These are phyloP conservation scores for Odontomyia ornata DNA, from an alignment of 2,888 invertebrate genomes.

Conservation along the genomic window DNA sequence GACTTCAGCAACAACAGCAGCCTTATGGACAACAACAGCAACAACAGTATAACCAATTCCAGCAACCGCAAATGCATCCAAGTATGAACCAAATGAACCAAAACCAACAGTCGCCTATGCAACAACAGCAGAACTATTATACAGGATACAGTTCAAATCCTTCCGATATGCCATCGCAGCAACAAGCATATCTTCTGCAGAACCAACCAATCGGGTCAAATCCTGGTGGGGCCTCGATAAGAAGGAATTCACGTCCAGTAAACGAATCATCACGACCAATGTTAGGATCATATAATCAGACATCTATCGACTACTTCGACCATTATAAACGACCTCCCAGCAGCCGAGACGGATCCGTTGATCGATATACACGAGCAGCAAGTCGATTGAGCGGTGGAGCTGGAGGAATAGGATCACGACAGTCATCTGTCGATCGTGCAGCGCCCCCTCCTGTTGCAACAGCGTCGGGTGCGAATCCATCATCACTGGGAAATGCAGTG, in stretches of 20 bases:
- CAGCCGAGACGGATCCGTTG: constrained; percentile 86
- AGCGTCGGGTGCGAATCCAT: neutral
- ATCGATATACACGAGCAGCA: constrained; percentile 78
- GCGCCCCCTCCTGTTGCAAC: constrained; percentile 32
- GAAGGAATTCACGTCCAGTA: constrained; percentile 67
- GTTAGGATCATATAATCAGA: constrained; percentile 65
- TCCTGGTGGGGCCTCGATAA: constrained; percentile 59
- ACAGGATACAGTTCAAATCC: constrained; percentile 42
- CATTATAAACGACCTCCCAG: constrained; percentile 89
- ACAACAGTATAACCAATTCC: constrained; percentile 52
- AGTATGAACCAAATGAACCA: neutral
- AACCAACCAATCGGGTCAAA: constrained; percentile 53
- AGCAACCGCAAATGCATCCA: constrained; percentile 51
- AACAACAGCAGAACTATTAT: constrained; percentile 55
- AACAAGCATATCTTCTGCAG: constrained; percentile 48
- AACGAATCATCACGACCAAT: constrained; percentile 66
- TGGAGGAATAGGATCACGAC: constrained; percentile 71
- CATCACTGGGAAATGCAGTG: constrained; percentile 7
- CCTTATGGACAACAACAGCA: constrained; percentile 50
- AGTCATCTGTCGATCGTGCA: constrained; percentile 79
- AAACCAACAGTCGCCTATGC: constrained; percentile 54
- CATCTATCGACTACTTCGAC: constrained; percentile 90
- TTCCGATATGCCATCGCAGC: constrained; percentile 46
- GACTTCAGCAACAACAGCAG: constrained; percentile 53
- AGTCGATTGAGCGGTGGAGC: constrained; percentile 67